These are phyloP conservation scores for Cephus sareptanus DNA, from an alignment of 2,888 invertebrate species.

Conservation along the genomic window DNA sequence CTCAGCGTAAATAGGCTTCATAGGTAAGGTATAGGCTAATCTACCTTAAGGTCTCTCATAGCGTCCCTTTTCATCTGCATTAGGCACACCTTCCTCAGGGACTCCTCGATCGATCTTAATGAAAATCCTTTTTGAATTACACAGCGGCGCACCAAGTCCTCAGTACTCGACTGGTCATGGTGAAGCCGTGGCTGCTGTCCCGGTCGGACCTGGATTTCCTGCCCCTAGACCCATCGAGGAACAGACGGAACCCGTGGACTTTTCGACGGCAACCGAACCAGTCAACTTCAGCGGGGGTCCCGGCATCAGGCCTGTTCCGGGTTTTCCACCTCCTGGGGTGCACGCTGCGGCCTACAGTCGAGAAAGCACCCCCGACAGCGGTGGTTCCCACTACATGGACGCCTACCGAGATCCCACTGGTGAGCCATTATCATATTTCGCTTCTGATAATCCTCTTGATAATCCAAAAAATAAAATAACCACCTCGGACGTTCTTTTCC, in stretches of 20 bases:
- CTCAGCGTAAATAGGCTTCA: constrained; percentile 89
- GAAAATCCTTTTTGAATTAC: background rate
- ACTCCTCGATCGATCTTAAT: background rate
- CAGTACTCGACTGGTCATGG: constrained; percentile 70
- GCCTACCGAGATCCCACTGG: constrained; percentile 88
- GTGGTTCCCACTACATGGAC: constrained; percentile 89
- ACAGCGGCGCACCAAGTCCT: constrained; percentile 71
- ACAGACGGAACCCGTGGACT: constrained; percentile 80
- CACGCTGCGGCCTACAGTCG: constrained; percentile 75
- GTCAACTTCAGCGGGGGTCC: constrained; percentile 71
- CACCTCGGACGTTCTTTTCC: background rate
- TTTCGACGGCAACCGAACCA: constrained; percentile 75
- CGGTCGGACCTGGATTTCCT: constrained; percentile 69
- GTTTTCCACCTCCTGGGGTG: constrained; percentile 74
- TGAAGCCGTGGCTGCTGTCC: constrained; percentile 67
- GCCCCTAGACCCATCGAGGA: constrained; percentile 71
- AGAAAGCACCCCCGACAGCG: constrained; percentile 90
- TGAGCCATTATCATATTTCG: constrained; percentile 64
- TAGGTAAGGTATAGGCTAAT: constrained; percentile 71
- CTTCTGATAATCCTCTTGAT: background rate
- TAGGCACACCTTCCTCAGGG: constrained; percentile 8
- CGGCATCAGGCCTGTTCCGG: constrained; percentile 69
- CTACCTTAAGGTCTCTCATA: background rate
- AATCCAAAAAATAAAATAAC: background rate
- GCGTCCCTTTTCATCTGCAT: background rate